A percentile compares a stretch with the other conserved stretches of the same genome.
phyloP scores from a whole-genome alignment of 2,797 vertebrate genomes.

The Semotilus atromaculatus region DNA sequence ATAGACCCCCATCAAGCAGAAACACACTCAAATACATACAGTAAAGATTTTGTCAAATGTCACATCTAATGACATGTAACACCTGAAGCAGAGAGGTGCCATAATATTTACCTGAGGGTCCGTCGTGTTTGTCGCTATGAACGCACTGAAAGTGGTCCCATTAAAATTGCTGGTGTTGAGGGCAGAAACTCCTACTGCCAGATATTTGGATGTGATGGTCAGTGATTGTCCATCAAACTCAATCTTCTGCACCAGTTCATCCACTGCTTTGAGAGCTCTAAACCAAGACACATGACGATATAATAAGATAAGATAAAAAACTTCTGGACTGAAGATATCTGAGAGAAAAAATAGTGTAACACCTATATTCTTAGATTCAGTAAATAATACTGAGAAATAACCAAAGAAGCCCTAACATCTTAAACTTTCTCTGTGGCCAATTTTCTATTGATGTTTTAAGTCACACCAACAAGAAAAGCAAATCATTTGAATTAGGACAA shows the following conservation, averaged over 20 bases:
- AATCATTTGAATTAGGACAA: neutral
- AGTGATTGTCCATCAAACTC: conserved; percentile 84
- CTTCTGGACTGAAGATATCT: neutral
- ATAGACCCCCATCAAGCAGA: neutral
- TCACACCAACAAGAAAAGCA: neutral
- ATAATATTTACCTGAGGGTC: conserved; percentile 85
- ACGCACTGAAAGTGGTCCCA: conserved; percentile 87
- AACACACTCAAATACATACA: neutral
- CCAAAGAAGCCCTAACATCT: neutral
- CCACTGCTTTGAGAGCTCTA: conserved; percentile 93
- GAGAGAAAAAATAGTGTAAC: neutral
- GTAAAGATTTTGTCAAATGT: neutral
- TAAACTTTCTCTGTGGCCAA: neutral
- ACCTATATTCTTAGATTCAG: neutral
- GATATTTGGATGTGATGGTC: conserved; percentile 85
- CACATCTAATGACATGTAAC: neutral
- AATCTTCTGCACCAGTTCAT: conserved; percentile 90
- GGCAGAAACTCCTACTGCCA: conserved; percentile 86
- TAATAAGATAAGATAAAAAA: neutral
- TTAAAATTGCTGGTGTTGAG: conserved; percentile 80
- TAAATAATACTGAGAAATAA: neutral
- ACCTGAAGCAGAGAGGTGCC: neutral
- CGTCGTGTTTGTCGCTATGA: conserved; percentile 77
- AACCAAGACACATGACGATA: conserved; percentile 36
- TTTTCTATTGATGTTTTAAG: neutral